Conservation (phyloP, 2,888 invertebrate genomes). For the Sinopyrophorus schimmeli region DNA sequence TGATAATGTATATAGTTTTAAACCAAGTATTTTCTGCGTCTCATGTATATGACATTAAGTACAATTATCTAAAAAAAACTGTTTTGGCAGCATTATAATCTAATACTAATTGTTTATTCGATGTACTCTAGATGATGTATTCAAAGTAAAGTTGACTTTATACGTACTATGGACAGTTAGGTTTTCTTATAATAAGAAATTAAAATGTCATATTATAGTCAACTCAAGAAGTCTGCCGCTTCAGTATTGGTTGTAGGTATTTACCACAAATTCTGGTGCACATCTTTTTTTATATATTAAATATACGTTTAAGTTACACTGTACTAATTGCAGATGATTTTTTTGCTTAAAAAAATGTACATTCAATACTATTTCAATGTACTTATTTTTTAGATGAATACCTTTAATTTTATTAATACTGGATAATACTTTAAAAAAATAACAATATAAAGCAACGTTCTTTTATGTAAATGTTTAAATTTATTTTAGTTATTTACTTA, state of each 20-base stretch:
- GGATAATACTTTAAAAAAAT: too few relatives aligned
- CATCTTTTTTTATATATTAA: conserved; percentile 4
- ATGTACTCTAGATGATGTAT: conserved; percentile 5
- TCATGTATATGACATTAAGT: conserved; percentile 11
- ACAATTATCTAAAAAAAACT: conserved; percentile 1
- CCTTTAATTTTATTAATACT: too few relatives aligned
- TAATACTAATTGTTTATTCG: conserved; percentile 1
- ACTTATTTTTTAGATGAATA: too few relatives aligned
- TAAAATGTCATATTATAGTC: conserved; percentile 1
- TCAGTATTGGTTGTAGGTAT: conserved; percentile 8
- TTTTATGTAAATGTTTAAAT: too few relatives aligned
- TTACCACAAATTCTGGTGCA: background rate
- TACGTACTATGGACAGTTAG: background rate
- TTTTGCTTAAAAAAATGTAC: too few relatives aligned
- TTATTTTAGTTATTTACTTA: too few relatives aligned
- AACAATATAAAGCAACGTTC: too few relatives aligned
- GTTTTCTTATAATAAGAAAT: background rate
- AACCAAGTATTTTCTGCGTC: conserved; percentile 31
- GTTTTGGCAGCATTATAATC: conserved; percentile 10
- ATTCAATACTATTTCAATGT: too few relatives aligned
- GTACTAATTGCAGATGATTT: too few relatives aligned
- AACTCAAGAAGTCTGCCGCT: background rate
- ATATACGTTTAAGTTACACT: background rate
- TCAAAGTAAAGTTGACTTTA: background rate
- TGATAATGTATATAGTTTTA: conserved; percentile 41